Evolutionary conservation across 1,140 invertebrate species (phyloP).

Genomic region (Monomorium pharaonis): DNA sequence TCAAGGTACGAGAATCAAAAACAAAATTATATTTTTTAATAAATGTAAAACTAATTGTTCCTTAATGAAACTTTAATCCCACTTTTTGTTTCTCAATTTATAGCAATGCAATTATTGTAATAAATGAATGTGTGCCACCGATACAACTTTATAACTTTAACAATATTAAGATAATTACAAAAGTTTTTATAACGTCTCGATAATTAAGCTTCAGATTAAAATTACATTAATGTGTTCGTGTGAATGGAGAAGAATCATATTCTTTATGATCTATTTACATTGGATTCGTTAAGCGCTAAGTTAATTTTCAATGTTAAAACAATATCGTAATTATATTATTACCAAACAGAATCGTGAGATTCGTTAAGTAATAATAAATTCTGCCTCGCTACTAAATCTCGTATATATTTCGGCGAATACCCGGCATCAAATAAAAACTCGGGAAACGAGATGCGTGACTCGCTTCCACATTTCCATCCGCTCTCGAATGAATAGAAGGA

Average conservation of each 20-base stretch:
- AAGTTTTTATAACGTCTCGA: background rate
- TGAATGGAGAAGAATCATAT: background rate
- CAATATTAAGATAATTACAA: background rate
- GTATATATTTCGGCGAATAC: slow-evolving; percentile 19
- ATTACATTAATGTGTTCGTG: background rate
- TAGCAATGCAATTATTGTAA: background rate
- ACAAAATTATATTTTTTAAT: background rate
- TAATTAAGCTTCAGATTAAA: background rate
- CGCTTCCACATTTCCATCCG: slow-evolving; percentile 45
- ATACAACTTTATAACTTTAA: background rate
- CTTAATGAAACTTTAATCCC: slow-evolving; percentile 1
- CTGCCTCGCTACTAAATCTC: background rate
- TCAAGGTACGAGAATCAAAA: background rate
- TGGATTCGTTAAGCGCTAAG: background rate
- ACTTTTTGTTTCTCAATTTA: background rate
- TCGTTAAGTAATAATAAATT: background rate
- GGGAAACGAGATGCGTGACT: slow-evolving; percentile 34
- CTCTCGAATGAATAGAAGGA: slow-evolving; percentile 56
- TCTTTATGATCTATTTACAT: background rate
- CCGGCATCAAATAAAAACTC: slow-evolving; percentile 30
- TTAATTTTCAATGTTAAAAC: slow-evolving; percentile 1
- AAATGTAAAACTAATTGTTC: background rate
- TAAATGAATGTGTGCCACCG: no score
- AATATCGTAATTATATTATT: slow-evolving; percentile 7
- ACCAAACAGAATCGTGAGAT: background rate